Conservation (phyloP, 2,888 invertebrate genomes). For the Cheilosia vulpina region DNA sequence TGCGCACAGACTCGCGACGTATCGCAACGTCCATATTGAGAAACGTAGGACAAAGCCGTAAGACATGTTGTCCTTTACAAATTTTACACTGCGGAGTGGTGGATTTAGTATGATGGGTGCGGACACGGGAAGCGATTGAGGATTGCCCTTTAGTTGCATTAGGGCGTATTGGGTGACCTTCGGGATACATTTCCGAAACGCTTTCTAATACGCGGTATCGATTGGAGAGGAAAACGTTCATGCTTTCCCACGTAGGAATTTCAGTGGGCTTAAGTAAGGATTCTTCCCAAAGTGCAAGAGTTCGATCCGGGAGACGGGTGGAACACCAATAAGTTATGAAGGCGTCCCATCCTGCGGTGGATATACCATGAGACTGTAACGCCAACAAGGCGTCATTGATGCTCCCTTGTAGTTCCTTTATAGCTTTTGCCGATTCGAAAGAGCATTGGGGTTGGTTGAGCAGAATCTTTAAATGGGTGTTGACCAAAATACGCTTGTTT, state of each 20-base stretch:
- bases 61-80: not conserved
- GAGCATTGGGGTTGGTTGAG: not conserved
- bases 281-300: constrained; percentile 6
- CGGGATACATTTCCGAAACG: no score
- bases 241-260: not conserved
- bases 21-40: not conserved
- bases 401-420: constrained; percentile 3
- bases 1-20: not conserved
- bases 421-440: not conserved
- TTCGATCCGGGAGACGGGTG: not conserved
- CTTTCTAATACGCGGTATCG: not conserved
- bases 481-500: constrained; percentile 10
- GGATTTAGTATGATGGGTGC: not conserved
- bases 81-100: not conserved
- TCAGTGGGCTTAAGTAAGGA: not conserved
- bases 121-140: not conserved
- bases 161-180: not conserved
- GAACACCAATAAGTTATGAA: constrained; percentile 6
- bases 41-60: not conserved
- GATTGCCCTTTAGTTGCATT: not conserved
- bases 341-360: not conserved
- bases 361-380: not conserved
- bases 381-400: not conserved
- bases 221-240: not conserved
- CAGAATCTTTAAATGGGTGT: not conserved